These are phyloP conservation scores for Conchocele bisecta DNA, from an alignment of 2,888 invertebrate genomes.

Conservation along the genomic window DNA sequence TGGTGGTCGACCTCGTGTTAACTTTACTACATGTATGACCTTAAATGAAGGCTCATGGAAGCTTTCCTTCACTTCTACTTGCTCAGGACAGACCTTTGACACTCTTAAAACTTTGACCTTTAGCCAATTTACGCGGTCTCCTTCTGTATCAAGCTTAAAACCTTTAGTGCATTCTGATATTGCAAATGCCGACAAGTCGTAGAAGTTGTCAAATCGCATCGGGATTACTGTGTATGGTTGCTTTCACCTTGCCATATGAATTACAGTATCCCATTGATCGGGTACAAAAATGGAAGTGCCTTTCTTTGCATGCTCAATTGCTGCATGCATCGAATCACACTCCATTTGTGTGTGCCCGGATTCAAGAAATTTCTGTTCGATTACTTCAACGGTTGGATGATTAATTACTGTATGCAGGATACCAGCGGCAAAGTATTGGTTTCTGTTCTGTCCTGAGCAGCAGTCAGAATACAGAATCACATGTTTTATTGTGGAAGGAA, in stretches of 20 bases:
- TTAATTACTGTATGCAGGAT: constrained; percentile 13
- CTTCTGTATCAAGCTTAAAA: constrained; percentile 12
- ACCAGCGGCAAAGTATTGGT: constrained; percentile 26
- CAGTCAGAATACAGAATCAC: constrained; percentile 28
- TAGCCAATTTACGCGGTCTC: constrained; percentile 15
- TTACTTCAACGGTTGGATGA: constrained; percentile 5
- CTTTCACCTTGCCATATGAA: constrained; percentile 13
- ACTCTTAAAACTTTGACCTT: constrained; percentile 26
- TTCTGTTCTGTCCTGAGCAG: constrained; percentile 33
- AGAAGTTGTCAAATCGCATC: constrained; percentile 11
- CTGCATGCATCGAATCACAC: constrained; percentile 25
- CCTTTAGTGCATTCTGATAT: constrained; percentile 1
- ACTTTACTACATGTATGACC: constrained; percentile 10
- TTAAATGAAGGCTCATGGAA: constrained; percentile 2
- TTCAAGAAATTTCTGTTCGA: constrained; percentile 37
- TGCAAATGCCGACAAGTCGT: neutral
- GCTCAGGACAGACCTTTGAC: constrained; percentile 5
- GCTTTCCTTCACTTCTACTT: constrained; percentile 15
- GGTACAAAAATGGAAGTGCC: constrained; percentile 16
- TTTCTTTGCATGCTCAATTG: constrained; percentile 26
- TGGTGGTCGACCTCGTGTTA: constrained; percentile 2
- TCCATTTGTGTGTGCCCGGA: constrained; percentile 34
- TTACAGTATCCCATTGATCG: constrained; percentile 25
- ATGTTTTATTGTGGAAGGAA: constrained; percentile 18
- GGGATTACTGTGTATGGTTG: constrained; percentile 27